phyloP scores from a whole-genome alignment of 2,888 invertebrate species.

The Coleophora deauratella region DNA sequence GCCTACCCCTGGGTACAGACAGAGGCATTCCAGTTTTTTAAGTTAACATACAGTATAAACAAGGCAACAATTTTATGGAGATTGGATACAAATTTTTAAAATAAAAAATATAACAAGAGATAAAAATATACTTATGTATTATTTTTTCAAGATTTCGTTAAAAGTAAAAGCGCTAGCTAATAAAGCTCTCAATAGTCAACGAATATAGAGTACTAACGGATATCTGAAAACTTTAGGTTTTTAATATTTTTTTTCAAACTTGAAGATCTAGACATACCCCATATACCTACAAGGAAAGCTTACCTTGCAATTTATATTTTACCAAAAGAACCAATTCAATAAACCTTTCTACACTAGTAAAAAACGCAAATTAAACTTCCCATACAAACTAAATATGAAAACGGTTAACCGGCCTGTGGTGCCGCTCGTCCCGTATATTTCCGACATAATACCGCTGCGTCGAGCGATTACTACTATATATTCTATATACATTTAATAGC shows the following conservation, averaged over 20 bases:
- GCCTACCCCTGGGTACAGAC: no score
- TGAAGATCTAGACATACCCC: conserved; percentile 34
- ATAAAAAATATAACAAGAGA: no score
- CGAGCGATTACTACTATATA: conserved; percentile 76
- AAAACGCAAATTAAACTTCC: conserved; percentile 65
- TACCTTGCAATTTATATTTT: conserved; percentile 59
- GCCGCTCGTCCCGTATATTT: conserved; percentile 71
- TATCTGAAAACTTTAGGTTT: no score
- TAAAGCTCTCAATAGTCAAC: no score
- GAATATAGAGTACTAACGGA: no score
- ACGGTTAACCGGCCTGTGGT: conserved; percentile 65
- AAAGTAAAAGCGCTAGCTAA: no score
- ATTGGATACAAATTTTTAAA: no score
- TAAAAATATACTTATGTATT: no score
- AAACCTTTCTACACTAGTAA: conserved; percentile 53
- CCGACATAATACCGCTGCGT: conserved; percentile 76
- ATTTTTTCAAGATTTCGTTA: no score
- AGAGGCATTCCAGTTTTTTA: no score
- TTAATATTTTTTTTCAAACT: conserved; percentile 33
- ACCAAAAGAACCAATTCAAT: conserved; percentile 53
- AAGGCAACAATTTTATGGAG: no score
- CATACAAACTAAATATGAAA: conserved; percentile 72
- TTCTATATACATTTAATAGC: conserved; percentile 76
- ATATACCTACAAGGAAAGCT: conserved; percentile 61
- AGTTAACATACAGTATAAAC: no score